phyloP scores from a whole-genome alignment of 2,797 vertebrate species.

The Semotilus atromaculatus region DNA sequence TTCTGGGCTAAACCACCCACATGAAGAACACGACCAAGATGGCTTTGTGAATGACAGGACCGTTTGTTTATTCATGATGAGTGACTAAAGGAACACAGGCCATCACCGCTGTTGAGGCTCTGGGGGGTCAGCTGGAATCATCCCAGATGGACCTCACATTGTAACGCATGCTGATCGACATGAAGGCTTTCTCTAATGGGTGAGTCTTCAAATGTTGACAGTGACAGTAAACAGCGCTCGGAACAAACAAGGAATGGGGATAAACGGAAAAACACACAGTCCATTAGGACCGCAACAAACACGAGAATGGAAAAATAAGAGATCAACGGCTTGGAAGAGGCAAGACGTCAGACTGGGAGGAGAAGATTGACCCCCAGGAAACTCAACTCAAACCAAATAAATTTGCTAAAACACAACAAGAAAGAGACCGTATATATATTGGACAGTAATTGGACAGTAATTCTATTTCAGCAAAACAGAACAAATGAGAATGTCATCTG shows the following conservation, averaged over 20 bases:
- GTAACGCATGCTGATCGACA: constrained; percentile 12
- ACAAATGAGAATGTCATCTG: not conserved
- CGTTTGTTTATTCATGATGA: constrained; percentile 43
- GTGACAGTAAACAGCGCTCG: constrained; percentile 12
- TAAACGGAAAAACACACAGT: constrained; percentile 15
- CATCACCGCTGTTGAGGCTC: not conserved
- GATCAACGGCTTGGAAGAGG: not conserved
- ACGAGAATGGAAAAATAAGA: constrained; percentile 33
- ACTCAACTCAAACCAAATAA: constrained; percentile 17
- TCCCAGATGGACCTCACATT: constrained; percentile 24
- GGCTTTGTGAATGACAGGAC: constrained; percentile 26
- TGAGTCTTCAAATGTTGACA: constrained; percentile 29
- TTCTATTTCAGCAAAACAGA: not conserved
- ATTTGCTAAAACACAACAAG: constrained; percentile 34
- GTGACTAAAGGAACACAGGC: constrained; percentile 26
- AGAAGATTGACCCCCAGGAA: not conserved
- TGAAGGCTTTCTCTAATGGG: constrained; percentile 24
- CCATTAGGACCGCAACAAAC: constrained; percentile 23
- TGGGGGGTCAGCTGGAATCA: constrained; percentile 24
- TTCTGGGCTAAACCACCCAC: constrained; percentile 44
- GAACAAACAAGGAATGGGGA: not conserved
- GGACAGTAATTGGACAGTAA: constrained; percentile 15
- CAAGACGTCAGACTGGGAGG: not conserved
- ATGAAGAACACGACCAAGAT: constrained; percentile 37
- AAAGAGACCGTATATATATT: not conserved